Evolutionary conservation across 2,113 vertebrate species (phyloP), one percentile per base, ranked within the genome.

Genomic region (Xenus cinereus): DNA sequence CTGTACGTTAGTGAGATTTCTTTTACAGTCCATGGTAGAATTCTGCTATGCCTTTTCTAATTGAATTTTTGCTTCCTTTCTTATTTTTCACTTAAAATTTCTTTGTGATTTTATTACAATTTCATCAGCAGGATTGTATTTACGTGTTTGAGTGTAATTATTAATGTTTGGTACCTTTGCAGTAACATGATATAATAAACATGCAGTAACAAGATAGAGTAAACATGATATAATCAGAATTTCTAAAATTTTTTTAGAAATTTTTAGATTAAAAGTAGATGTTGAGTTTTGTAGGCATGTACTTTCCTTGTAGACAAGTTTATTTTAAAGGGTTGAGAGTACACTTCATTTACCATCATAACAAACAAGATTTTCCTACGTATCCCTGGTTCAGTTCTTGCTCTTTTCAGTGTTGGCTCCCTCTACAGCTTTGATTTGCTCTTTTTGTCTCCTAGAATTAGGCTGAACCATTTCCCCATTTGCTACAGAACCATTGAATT

Each of bases 331-430:
- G 33, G 10, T 57, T 1, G 2, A 35, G n/a, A 50, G 41, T 76
- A 57, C 1, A 4, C 11, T 45, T 37, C 8, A 10, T 54, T 69
- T 85, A 9, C 30, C 12, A 10, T 69, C 7, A 3, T 60, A 63
- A 56, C 30, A 57, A 59, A 4, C n/a, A 35, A 26, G 24, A 8
- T 48, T 23, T 35, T 59, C 48, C 14, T 59, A 0, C 23, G 7
- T 48, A 45, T 39, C 22, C 64, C 22, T 53, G 14, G 32, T 64
- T 18, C 11, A 35, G 17, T 48, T 73, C n/a, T 74, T 84, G 39
- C 12, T 56, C 14, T 48, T n/a, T 83, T 28, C 27, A 1, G 0
- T 7, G 3, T 72, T 82, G 8, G 5, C 43, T 60, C 10, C 28
- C 17, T 72, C 69, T 35, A 20, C 32, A 72, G 75, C 43, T 83